A percentile compares a stretch with the other conserved stretches of the same genome.
Evolutionary conservation across 2,113 vertebrate genomes (phyloP).

Genomic region (Panurus biarmicus): DNA sequence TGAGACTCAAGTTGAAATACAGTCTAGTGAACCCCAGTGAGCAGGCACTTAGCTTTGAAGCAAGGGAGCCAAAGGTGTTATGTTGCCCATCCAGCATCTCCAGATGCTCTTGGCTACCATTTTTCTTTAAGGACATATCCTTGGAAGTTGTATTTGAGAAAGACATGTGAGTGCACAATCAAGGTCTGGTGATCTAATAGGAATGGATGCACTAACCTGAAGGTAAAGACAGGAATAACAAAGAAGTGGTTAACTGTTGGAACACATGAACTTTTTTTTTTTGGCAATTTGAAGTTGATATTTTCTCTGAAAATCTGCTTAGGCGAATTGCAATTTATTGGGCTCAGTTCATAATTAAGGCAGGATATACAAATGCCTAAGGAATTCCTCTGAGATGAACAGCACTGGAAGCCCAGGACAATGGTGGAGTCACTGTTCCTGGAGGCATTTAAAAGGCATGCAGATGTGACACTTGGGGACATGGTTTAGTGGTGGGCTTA

Average conservation of each 20-base stretch:
- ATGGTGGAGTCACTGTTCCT: not conserved
- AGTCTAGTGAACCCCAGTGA: not conserved
- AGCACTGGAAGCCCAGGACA: not conserved
- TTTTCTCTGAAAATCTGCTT: not conserved
- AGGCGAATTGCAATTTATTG: not conserved
- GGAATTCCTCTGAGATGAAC: not conserved
- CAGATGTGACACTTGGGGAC: not conserved
- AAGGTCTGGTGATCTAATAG: not conserved
- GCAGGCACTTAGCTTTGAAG: not conserved
- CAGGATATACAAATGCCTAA: not conserved
- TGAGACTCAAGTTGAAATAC: not conserved
- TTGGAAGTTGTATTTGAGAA: not conserved
- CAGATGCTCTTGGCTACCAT: not conserved
- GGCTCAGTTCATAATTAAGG: not conserved
- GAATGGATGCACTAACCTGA: not conserved
- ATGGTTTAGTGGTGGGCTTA: not conserved
- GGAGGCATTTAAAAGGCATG: not conserved
- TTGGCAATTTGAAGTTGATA: not conserved
- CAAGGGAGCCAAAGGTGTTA: not conserved
- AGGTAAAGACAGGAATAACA: not conserved
- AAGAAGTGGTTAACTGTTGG: not conserved
- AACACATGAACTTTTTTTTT: not conserved
- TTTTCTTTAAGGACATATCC: not conserved
- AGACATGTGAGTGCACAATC: not conserved
- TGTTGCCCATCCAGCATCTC: not conserved